Evolutionary conservation across 1,140 invertebrate species (phyloP).

Genomic region (Capitella teleta): DNA sequence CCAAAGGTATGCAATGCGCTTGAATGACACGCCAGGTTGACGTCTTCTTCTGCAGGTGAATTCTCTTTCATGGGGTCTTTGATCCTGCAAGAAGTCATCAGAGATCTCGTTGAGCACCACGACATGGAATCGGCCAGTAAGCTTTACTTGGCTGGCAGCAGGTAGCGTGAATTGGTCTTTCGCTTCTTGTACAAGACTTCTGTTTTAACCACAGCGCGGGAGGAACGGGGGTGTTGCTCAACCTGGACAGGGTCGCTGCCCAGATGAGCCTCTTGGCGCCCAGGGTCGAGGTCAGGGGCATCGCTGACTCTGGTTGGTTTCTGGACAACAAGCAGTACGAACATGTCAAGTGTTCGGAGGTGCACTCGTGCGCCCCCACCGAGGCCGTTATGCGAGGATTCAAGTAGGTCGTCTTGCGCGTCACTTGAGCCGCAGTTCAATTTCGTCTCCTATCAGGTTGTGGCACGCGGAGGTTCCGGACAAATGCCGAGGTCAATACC

Average conservation of each 20-base stretch:
- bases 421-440: too few relatives aligned
- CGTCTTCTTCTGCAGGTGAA: conserved; percentile 18
- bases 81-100: conserved; percentile 65
- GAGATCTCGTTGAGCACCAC: conserved; percentile 51
- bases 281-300: conserved; percentile 61
- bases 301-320: conserved; percentile 89
- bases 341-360: conserved; percentile 41
- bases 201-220: too few relatives aligned
- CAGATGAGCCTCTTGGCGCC: conserved; percentile 44
- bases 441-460: too few relatives aligned
- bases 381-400: conserved; percentile 65
- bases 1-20: conserved; percentile 5
- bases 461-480: conserved; percentile 73
- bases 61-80: conserved; percentile 80
- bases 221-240: conserved; percentile 80
- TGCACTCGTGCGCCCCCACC: conserved; percentile 45
- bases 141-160: conserved; percentile 54
- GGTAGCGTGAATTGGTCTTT: conserved; percentile 18
- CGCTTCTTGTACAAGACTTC: too few relatives aligned
- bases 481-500: conserved; percentile 56
- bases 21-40: neutral
- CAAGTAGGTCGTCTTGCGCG: conserved; percentile 40
- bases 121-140: conserved; percentile 37
- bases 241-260: conserved; percentile 67
- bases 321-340: conserved; percentile 66